Evolutionary conservation across 2,113 vertebrate species (phyloP).

Genomic region (Campylorhamphus procurvoides): DNA sequence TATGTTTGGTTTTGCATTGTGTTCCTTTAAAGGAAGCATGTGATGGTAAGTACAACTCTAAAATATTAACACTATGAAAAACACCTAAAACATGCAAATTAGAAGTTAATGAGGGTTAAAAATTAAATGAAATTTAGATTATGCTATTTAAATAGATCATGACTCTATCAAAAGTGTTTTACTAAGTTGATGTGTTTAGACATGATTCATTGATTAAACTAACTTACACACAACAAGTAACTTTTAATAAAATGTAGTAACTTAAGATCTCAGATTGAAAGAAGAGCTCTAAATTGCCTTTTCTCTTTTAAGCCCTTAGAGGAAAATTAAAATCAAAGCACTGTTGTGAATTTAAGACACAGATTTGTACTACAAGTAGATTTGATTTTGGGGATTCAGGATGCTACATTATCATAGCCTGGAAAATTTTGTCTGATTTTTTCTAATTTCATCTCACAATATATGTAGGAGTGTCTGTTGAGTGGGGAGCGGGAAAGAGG

Average conservation of each 20-base stretch:
- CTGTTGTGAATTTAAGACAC: neutral
- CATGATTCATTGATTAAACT: conserved; percentile 37
- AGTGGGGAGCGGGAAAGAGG: neutral
- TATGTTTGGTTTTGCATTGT: neutral
- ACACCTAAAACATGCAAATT: neutral
- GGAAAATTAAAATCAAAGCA: neutral
- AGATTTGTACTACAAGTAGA: neutral
- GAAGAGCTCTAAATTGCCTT: neutral
- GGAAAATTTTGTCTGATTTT: neutral
- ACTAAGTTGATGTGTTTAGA: conserved; percentile 6
- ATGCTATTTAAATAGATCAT: conserved; percentile 41
- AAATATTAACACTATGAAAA: neutral
- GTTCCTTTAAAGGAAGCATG: neutral
- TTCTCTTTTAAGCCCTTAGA: neutral
- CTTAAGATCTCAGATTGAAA: neutral
- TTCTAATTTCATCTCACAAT: neutral
- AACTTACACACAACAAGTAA: neutral
- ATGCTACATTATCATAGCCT: neutral
- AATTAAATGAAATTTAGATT: conserved; percentile 44
- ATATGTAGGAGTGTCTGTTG: fast-evolving
- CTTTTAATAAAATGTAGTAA: neutral
- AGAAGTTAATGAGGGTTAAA: conserved; percentile 54
- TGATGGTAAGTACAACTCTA: neutral
- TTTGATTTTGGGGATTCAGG: neutral
- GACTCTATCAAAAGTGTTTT: conserved; percentile 16